phyloP scores from a whole-genome alignment of 2,113 vertebrate genomes.

The Sus scrofa region T2T-Sscrofa CM000813.6:99172501-99173000 shows the following conservation, averaged over 20 bases:
- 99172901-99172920: not conserved
- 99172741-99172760: not conserved
- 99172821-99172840: not conserved
- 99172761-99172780: not conserved
- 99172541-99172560: not conserved
- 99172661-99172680: not conserved
- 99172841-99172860: not conserved
- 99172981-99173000: not conserved
- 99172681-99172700: not conserved
- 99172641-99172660: not conserved
- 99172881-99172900: not conserved
- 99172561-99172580: not conserved
- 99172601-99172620: not conserved
- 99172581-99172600: not conserved
- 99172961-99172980: not conserved
- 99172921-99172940: not conserved
- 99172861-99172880: not conserved
- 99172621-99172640: not conserved
- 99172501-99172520: not conserved
- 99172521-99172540: too few species aligned
- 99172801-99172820: not conserved
- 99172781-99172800: not conserved
- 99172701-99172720: not conserved
- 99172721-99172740: not conserved
- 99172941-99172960: not conserved